Evolutionary conservation across 1,140 invertebrate genomes (phyloP).

Genomic region (Drosophila arizonae): DNA sequence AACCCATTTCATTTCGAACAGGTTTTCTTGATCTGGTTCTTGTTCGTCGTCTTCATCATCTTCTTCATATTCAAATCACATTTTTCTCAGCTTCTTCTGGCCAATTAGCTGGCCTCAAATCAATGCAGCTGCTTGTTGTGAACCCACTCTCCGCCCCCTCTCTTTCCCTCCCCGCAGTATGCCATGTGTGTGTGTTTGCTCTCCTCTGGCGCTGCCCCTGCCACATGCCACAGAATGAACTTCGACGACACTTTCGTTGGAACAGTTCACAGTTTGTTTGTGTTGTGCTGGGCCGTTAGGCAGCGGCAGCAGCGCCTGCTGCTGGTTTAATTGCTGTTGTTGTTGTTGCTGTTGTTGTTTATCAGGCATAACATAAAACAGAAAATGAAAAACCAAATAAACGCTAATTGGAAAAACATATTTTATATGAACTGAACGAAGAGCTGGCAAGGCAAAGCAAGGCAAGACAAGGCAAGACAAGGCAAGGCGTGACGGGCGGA

Average conservation of each 20-base stretch:
- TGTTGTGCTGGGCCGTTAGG: slow-evolving; percentile 7
- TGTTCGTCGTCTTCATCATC: not conserved
- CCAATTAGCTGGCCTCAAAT: slow-evolving; percentile 28
- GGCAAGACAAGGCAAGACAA: no score
- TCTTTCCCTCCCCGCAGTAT: not conserved
- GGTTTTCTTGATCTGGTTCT: not conserved
- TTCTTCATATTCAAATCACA: slow-evolving; percentile 19
- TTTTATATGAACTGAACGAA: slow-evolving; percentile 69
- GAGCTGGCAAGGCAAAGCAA: no score
- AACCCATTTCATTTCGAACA: not conserved
- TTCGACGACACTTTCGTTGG: slow-evolving; percentile 45
- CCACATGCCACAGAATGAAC: slow-evolving; percentile 19
- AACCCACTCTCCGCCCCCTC: not conserved
- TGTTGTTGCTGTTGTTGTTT: slow-evolving; percentile 52
- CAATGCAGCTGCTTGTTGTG: slow-evolving; percentile 14
- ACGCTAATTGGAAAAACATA: slow-evolving; percentile 81
- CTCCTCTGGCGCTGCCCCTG: slow-evolving; percentile 11
- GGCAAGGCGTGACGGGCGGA: no score
- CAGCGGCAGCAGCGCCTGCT: slow-evolving; percentile 6
- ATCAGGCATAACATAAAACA: slow-evolving; percentile 73
- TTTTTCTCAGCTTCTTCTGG: slow-evolving; percentile 1
- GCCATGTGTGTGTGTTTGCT: not conserved
- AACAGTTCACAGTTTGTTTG: slow-evolving; percentile 32
- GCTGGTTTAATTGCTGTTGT: slow-evolving; percentile 59
- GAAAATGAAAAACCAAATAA: slow-evolving; percentile 80